Conservation (phyloP, 1,140 invertebrate genomes). For the Formica selysi region DNA sequence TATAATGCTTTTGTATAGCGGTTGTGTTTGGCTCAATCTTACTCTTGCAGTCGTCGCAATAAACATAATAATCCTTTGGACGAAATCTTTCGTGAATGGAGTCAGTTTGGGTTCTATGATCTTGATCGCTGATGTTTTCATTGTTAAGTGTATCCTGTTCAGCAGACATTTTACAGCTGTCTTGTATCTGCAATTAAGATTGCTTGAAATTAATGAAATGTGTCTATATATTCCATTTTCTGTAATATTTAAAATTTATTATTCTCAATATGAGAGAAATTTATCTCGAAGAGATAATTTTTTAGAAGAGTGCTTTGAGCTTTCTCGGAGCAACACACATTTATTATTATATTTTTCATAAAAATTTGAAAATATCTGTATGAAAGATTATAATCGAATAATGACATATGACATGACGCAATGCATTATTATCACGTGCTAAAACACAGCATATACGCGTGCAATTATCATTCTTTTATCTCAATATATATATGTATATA, state of each 20-base stretch:
- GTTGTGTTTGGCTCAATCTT: constrained; percentile 70
- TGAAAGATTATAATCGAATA: not conserved
- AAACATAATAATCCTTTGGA: constrained; percentile 55
- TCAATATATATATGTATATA: no score
- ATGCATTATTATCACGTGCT: not conserved
- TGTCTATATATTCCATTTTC: not conserved
- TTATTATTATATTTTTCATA: no score
- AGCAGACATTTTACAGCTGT: constrained; percentile 70
- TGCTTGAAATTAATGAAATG: not conserved
- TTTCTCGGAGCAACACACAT: no score
- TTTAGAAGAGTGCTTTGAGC: not conserved
- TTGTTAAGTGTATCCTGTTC: constrained; percentile 18
- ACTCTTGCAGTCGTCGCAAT: constrained; percentile 79
- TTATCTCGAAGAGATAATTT: not conserved
- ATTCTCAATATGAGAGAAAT: not conserved
- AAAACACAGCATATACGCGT: not conserved
- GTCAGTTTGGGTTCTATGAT: constrained; percentile 72
- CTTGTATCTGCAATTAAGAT: constrained; percentile 65
- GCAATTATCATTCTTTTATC: not conserved
- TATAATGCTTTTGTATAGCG: constrained; percentile 81
- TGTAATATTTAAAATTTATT: not conserved
- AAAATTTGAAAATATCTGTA: not conserved
- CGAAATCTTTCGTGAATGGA: constrained; percentile 82
- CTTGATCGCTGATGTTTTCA: not conserved
- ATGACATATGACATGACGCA: not conserved